Conservation (phyloP, 1,140 invertebrate species). For the Drosophila nigrodunni region DNA sequence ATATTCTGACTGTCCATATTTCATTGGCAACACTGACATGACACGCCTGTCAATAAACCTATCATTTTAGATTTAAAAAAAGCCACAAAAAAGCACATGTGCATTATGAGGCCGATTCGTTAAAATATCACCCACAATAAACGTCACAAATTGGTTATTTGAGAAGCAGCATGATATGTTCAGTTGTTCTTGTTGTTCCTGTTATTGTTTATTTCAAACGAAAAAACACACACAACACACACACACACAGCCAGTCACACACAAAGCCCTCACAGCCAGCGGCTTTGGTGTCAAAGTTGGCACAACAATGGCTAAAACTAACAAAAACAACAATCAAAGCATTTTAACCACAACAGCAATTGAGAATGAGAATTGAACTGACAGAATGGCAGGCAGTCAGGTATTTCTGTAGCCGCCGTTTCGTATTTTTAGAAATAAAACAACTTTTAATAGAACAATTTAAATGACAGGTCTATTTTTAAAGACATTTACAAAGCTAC, state of each 20-base stretch:
- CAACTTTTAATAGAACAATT: constrained; percentile 70
- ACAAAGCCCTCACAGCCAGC: constrained; percentile 34
- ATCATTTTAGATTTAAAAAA: constrained; percentile 66
- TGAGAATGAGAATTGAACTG: constrained; percentile 56
- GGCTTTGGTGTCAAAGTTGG: constrained; percentile 70
- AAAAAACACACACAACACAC: constrained; percentile 11
- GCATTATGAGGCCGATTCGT: constrained; percentile 27
- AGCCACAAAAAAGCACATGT: constrained; percentile 23
- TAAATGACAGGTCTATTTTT: constrained; percentile 77
- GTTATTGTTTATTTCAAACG: constrained; percentile 17
- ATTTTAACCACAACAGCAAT: constrained; percentile 63
- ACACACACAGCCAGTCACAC: constrained; percentile 3
- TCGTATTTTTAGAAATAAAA: constrained; percentile 73
- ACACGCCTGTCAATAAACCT: constrained; percentile 75
- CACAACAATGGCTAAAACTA: constrained; percentile 38
- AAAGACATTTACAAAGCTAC: constrained; percentile 55
- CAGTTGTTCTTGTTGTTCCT: constrained; percentile 36
- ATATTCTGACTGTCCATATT: constrained; percentile 51
- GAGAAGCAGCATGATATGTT: constrained; percentile 48
- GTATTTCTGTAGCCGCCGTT: constrained; percentile 31
- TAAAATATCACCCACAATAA: constrained; percentile 61
- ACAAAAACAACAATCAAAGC: constrained; percentile 27
- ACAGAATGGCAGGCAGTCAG: constrained; percentile 34
- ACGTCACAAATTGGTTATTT: constrained; percentile 77
- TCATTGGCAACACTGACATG: constrained; percentile 73